Evolutionary conservation across 2,888 invertebrate species (phyloP).

Genomic region (Cataglyphis cursor): DNA sequence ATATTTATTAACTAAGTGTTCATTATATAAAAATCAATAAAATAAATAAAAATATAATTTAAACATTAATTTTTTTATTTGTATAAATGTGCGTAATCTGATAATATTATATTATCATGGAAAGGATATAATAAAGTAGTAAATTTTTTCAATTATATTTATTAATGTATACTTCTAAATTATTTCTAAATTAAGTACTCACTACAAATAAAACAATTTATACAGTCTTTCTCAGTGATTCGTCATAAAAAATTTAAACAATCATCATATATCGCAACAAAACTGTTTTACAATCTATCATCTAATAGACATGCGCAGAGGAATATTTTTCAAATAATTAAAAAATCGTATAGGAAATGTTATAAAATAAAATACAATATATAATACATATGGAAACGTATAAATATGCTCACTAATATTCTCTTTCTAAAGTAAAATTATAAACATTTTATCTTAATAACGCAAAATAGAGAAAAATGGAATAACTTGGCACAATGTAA

Average conservation of each 20-base stretch:
- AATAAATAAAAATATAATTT: not conserved
- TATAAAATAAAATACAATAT: not conserved
- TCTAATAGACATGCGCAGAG: not conserved
- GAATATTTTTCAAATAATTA: not conserved
- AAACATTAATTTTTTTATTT: not conserved
- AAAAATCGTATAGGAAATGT: not conserved
- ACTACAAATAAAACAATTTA: not conserved
- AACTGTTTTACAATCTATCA: not conserved
- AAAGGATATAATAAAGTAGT: not conserved
- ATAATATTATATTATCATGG: not conserved
- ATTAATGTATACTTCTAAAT: slow-evolving; percentile 20
- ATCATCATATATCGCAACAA: not conserved
- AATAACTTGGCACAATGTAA: slow-evolving; percentile 2
- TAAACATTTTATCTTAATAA: not conserved
- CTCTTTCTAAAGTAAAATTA: not conserved
- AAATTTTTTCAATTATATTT: slow-evolving; percentile 19
- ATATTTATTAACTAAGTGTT: not conserved
- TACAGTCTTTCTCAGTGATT: not conserved
- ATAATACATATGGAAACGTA: not conserved
- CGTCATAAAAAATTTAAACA: not conserved
- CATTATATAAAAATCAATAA: not conserved
- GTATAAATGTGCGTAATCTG: not conserved
- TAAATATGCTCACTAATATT: not conserved
- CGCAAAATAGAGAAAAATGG: not conserved
- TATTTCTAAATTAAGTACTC: slow-evolving; percentile 6